Conservation (phyloP, 53 echinoderm and acorn worm species). For the Luidia sarsii region DNA sequence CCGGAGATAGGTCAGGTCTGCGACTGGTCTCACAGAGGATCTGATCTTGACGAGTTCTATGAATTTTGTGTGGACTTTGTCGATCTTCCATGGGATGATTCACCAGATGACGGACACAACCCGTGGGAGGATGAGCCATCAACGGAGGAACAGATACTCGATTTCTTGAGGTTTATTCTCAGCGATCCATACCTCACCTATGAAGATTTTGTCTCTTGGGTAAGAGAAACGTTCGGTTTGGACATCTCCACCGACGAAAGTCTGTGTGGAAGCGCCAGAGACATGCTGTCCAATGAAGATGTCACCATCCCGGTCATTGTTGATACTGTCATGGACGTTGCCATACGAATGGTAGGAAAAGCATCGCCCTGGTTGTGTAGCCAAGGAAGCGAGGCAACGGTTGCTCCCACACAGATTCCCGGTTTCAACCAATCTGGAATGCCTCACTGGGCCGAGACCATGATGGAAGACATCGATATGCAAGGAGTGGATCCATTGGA, state of each 20-base stretch:
- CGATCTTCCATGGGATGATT: not conserved
- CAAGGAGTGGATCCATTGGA: conserved; percentile 6
- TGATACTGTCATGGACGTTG: conserved; percentile 20
- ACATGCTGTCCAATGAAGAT: conserved; percentile 9
- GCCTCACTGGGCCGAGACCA: conserved; percentile 1
- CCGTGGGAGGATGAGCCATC: not conserved
- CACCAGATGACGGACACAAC: not conserved
- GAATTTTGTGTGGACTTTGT: not conserved
- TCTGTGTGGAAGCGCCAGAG: conserved; percentile 1
- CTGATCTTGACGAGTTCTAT: conserved; percentile 10
- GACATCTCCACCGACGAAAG: conserved; percentile 3
- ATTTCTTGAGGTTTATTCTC: not conserved
- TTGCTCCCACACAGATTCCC: not conserved
- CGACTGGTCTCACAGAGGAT: conserved; percentile 5
- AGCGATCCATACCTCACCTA: not conserved
- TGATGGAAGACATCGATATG: not conserved
- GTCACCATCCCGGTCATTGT: conserved; percentile 18
- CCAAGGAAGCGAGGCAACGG: not conserved
- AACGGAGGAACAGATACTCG: not conserved
- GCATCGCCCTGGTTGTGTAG: conserved; percentile 28
- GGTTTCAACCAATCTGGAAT: not conserved
- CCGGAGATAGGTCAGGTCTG: not conserved
- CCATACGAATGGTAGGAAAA: not conserved
- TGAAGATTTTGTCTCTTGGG: conserved; percentile 12
- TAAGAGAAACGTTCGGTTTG: conserved; percentile 6